Evolutionary conservation across 1,140 invertebrate genomes (phyloP).

Genomic region (Drosophila tsacasi): DNA sequence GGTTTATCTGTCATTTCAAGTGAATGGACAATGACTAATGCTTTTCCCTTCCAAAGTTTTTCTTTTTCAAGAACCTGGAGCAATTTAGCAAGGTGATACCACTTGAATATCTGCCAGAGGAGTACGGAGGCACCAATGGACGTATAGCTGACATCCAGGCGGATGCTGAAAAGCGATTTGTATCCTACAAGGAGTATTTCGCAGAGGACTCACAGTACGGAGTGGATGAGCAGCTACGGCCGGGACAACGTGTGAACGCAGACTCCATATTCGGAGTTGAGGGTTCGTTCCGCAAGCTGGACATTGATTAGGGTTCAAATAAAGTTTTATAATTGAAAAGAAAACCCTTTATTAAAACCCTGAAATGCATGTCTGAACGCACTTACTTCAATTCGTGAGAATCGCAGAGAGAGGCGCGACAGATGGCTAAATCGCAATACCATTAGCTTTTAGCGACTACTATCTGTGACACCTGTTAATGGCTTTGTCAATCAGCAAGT

Average conservation of each 20-base stretch:
- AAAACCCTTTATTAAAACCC: slow-evolving; percentile 23
- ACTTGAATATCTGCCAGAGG: slow-evolving; percentile 86
- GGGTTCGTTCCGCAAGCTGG: slow-evolving; percentile 86
- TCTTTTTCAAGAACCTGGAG: slow-evolving; percentile 86
- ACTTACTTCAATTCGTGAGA: not conserved
- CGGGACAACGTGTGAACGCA: slow-evolving; percentile 84
- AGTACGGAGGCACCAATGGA: slow-evolving; percentile 86
- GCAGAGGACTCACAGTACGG: slow-evolving; percentile 86
- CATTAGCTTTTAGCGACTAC: slow-evolving; percentile 58
- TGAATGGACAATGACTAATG: not conserved
- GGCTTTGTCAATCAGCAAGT: slow-evolving; percentile 71
- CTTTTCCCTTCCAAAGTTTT: slow-evolving; percentile 40
- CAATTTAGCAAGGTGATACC: slow-evolving; percentile 85
- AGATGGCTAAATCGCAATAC: slow-evolving; percentile 23
- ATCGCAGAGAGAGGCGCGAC: slow-evolving; percentile 15
- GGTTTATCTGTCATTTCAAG: not conserved
- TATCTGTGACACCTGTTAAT: slow-evolving; percentile 76
- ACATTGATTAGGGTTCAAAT: slow-evolving; percentile 65
- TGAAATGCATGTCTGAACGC: not conserved
- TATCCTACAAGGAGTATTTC: slow-evolving; percentile 85
- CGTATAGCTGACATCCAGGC: slow-evolving; percentile 85
- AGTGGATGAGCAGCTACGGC: slow-evolving; percentile 86
- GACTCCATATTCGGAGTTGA: slow-evolving; percentile 87
- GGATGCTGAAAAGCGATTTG: slow-evolving; percentile 86
- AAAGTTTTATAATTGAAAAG: not conserved